Base-by-base conservation (phyloP, 2,888 invertebrate genomes). In the Ochlodes sylvanus region DNA sequence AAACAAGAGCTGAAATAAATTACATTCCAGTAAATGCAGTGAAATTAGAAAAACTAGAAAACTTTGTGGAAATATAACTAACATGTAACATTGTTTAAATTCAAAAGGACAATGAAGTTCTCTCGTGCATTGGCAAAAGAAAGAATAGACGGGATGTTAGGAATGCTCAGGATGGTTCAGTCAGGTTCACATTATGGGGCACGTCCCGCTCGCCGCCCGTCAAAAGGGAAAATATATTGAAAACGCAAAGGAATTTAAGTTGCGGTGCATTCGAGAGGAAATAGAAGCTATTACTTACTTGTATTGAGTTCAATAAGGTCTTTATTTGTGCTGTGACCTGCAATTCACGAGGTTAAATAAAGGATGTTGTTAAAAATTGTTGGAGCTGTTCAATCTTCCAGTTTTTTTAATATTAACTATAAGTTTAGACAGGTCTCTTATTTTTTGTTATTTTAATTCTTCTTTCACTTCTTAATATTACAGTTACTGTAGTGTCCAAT, bases 141-240 rank as follows among this genome's bases (percentile, higher is more conserved):
- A 47, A 47, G 7, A 17, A 47, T 15, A 15, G 44, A 44, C n/a
- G 10, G 44, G 14, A 44, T 2, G 44, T 15, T 9, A 15, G 15
- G 44, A 47, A 47, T 47, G n/a, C 44, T 17, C 9, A 47, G 42
- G 42, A 42, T 2, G 27, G 2, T 5, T 27, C 27, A 27, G 27
- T 27, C 27, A 4, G 27, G 44, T 47, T 63, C 10, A 63, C 34
- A 34, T 34, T 42, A 7, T 21, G 32, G 14, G 50, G 50, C 14
- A 17, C 42, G 21, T 3, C 7, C 81, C 82, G 83, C 79, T 27
- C 27, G 27, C 3, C 27, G 27, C 27, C 27, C 75, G 78, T 78
- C 75, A 77, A 77, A 80, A 77, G 76, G 80, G 79, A 76, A 74
- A 70, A 70, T 73, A 77, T 84, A 86, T 85, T 86, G 82, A 76